These are phyloP conservation scores for Rhinogobio ventralis DNA, from an alignment of 2,797 vertebrate genomes.

Conservation along the genomic window DNA sequence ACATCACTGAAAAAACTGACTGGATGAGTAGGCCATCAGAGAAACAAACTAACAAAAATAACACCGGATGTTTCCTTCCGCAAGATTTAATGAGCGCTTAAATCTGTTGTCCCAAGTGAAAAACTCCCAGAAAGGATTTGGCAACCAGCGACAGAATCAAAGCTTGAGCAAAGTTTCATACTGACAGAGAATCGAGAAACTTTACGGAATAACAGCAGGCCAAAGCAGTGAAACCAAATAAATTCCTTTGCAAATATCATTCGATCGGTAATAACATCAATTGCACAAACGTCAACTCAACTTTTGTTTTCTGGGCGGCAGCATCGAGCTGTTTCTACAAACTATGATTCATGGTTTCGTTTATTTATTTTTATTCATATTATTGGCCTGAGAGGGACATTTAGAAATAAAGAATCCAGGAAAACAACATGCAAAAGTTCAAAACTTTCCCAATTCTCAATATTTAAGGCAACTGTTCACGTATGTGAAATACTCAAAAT, in stretches of 20 bases:
- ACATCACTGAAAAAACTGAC: slow-evolving; percentile 14
- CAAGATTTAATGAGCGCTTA: background rate
- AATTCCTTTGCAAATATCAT: background rate
- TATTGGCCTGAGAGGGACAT: slow-evolving; percentile 22
- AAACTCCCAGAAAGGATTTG: slow-evolving; percentile 14
- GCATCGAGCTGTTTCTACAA: slow-evolving; percentile 18
- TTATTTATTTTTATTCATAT: background rate
- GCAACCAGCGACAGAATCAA: slow-evolving; percentile 26
- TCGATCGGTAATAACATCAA: background rate
- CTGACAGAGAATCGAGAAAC: background rate
- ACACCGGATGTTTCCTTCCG: background rate
- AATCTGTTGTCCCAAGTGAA: slow-evolving; percentile 17
- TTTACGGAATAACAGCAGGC: background rate
- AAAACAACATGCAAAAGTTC: background rate
- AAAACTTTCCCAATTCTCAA: background rate
- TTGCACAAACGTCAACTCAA: slow-evolving; percentile 9
- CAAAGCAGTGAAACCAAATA: background rate
- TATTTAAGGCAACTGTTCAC: slow-evolving; percentile 50
- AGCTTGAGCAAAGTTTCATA: background rate
- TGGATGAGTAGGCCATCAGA: background rate
- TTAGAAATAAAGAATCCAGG: background rate
- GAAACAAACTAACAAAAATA: background rate
- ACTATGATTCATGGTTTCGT: background rate
- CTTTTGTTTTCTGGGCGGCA: background rate
- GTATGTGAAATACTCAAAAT: background rate